Conservation (phyloP, 2,888 invertebrate genomes). For the Synanthedon formicaeformis region DNA sequence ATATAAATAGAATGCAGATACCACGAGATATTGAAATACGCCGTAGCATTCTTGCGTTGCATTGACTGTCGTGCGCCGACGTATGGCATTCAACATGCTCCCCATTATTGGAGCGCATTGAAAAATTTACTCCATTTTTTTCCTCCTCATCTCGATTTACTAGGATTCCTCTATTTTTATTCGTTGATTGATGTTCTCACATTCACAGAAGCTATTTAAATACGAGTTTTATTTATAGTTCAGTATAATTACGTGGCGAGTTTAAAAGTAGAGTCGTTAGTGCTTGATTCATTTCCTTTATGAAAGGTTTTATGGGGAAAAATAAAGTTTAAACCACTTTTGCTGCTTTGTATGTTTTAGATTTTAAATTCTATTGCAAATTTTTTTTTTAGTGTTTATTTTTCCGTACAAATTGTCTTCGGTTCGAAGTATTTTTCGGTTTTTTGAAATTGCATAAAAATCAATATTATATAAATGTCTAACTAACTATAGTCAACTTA, state of each 20-base stretch:
- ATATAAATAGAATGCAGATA: constrained; percentile 28
- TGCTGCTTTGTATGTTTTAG: too few species aligned
- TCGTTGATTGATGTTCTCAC: constrained; percentile 14
- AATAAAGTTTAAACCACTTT: not conserved
- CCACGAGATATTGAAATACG: constrained; percentile 35
- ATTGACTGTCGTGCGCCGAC: constrained; percentile 16
- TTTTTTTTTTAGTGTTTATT: too few species aligned
- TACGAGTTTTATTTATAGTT: not conserved
- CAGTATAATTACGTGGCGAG: not conserved
- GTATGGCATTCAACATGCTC: constrained; percentile 1
- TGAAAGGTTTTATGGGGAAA: not conserved
- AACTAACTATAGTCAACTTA: too few species aligned
- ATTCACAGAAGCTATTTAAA: constrained; percentile 1
- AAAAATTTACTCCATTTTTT: constrained; percentile 8
- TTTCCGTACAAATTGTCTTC: too few species aligned
- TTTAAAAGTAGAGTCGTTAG: not conserved
- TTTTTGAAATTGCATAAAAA: too few species aligned
- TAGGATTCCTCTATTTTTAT: constrained; percentile 11
- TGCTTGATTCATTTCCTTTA: not conserved
- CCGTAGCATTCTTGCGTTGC: constrained; percentile 20
- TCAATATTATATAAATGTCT: too few species aligned
- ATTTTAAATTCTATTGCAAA: too few species aligned
- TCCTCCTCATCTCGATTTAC: constrained; percentile 7
- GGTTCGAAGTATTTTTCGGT: too few species aligned
- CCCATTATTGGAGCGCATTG: constrained; percentile 3